A percentile compares a stretch with the other conserved stretches of the same genome.
phyloP scores from a whole-genome alignment of 2,113 vertebrate species.

The Myotis davidii region DNA sequence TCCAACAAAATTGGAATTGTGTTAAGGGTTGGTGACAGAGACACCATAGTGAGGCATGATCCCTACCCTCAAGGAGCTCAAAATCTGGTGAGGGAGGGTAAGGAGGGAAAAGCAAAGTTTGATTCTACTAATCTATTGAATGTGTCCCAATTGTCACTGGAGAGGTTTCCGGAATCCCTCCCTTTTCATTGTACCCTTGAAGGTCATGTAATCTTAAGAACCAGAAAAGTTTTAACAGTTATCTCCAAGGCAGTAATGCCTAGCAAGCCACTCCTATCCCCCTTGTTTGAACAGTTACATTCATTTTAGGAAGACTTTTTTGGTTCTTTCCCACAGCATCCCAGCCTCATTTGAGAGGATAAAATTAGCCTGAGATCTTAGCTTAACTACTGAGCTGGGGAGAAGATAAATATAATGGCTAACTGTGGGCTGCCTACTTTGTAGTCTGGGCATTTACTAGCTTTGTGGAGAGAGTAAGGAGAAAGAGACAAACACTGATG shows the following conservation, averaged over 20 bases:
- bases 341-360: not conserved
- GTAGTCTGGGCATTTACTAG: not conserved
- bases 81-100: not conserved
- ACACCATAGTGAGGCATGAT: not conserved
- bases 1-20: not conserved
- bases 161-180: not conserved
- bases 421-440: not conserved
- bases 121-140: not conserved
- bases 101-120: not conserved
- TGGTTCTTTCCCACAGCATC: not conserved
- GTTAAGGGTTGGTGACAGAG: not conserved
- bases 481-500: too few relatives aligned
- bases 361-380: not conserved
- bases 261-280: not conserved
- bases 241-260: not conserved
- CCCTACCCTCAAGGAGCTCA: not conserved
- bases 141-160: not conserved
- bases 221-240: not conserved
- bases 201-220: not conserved
- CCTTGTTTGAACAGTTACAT: not conserved
- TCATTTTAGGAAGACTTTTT: not conserved
- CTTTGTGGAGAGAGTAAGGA: not conserved
- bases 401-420: not conserved
- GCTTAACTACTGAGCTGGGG: not conserved
- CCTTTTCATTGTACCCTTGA: not conserved